Percentiles rank a stretch among this genome's conserved stretches.
Evolutionary conservation across 2,797 vertebrate genomes (phyloP).

Genomic region (Megalops cyprinoides): DNA sequence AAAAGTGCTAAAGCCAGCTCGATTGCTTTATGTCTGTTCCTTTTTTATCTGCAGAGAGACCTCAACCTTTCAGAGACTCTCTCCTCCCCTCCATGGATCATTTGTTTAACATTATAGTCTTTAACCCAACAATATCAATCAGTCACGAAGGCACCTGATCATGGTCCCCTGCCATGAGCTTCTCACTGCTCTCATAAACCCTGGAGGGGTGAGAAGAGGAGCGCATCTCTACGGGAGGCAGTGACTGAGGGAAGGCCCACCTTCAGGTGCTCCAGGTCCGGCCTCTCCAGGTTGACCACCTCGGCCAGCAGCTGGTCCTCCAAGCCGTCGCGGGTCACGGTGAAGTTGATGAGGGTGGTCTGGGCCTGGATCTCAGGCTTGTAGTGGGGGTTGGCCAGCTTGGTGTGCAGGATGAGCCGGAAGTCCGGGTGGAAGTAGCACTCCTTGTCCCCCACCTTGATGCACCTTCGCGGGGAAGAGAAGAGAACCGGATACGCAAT

Average conservation of each 20-base stretch:
- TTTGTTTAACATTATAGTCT: slow-evolving; percentile 72
- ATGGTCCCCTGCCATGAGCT: slow-evolving; percentile 57
- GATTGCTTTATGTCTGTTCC: neutral
- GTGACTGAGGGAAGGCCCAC: slow-evolving; percentile 46
- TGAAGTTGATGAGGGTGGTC: slow-evolving; percentile 76
- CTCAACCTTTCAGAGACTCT: slow-evolving; percentile 46
- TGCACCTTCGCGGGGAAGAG: slow-evolving; percentile 62
- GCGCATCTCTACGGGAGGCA: neutral
- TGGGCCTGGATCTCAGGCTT: slow-evolving; percentile 78
- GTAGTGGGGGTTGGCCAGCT: slow-evolving; percentile 75
- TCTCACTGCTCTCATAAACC: slow-evolving; percentile 55
- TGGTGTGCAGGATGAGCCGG: slow-evolving; percentile 76
- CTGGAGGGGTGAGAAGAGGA: slow-evolving; percentile 29
- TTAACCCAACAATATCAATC: slow-evolving; percentile 72
- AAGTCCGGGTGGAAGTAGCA: slow-evolving; percentile 74
- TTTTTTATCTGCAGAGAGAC: neutral
- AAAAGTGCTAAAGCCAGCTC: slow-evolving; percentile 23
- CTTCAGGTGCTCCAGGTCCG: slow-evolving; percentile 72
- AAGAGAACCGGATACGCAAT: neutral
- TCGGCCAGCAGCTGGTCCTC: slow-evolving; percentile 78
- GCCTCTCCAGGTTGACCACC: slow-evolving; percentile 76
- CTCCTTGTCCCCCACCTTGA: slow-evolving; percentile 80
- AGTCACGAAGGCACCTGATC: slow-evolving; percentile 66
- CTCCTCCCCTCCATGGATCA: slow-evolving; percentile 59
- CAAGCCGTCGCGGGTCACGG: slow-evolving; percentile 66